Conservation (phyloP, 23 tunicate genomes). For the Botrylloides violaceus region DNA sequence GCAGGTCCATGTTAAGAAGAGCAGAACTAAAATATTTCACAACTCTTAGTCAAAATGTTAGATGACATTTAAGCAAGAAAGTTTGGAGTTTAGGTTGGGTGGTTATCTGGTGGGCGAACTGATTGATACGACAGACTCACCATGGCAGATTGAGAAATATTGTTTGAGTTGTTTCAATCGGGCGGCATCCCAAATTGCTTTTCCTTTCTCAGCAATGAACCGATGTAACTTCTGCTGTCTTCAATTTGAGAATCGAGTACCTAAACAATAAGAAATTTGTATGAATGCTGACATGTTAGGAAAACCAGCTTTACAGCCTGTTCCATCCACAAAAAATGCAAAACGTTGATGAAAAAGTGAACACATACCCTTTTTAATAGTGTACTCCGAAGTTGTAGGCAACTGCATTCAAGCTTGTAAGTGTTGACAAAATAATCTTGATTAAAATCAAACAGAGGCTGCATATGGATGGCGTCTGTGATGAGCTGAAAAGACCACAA, state of each 20-base stretch:
- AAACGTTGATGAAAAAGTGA: too few species aligned
- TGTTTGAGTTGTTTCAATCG: conserved; percentile 34
- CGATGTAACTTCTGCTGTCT: conserved; percentile 44
- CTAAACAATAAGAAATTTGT: conserved; percentile 31
- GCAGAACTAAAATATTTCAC: conserved; percentile 76
- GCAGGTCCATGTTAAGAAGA: conserved; percentile 55
- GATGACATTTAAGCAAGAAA: too few species aligned
- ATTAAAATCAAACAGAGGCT: conserved; percentile 77
- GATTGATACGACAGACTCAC: too few species aligned
- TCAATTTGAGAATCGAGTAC: conserved; percentile 53
- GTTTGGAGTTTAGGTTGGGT: too few species aligned
- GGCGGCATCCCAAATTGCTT: conserved; percentile 68
- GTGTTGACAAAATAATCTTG: conserved; percentile 63
- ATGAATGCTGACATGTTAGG: too few species aligned
- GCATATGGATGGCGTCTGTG: conserved; percentile 53
- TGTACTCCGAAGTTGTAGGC: conserved; percentile 45
- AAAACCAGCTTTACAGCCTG: too few species aligned
- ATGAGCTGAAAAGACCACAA: conserved; percentile 38
- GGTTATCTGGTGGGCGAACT: too few species aligned
- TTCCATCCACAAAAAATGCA: too few species aligned
- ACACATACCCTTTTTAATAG: conserved; percentile 47
- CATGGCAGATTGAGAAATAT: conserved; percentile 44
- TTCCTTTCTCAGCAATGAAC: conserved; percentile 3
- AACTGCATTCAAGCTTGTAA: conserved; percentile 62
- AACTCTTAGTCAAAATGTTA: too few species aligned